Percentiles rank a stretch among this genome's conserved stretches.
Evolutionary conservation across 2,113 vertebrate genomes (phyloP).

Genomic region (Podarcis raffonei): DNA sequence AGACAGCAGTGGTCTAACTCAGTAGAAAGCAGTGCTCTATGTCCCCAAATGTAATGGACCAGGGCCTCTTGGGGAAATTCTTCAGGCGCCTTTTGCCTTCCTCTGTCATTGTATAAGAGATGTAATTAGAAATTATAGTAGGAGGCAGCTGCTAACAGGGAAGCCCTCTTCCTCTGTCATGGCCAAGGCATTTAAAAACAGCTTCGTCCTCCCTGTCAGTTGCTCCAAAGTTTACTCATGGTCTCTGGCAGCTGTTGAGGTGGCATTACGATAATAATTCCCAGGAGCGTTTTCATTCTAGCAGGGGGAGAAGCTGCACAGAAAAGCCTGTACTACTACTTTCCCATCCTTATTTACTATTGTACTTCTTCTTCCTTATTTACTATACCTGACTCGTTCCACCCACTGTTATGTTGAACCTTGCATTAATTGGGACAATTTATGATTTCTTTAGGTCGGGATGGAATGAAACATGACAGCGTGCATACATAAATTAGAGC

Average conservation of each 20-base stretch:
- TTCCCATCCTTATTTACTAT: background rate
- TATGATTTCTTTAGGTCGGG: background rate
- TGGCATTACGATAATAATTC: background rate
- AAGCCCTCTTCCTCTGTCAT: slow-evolving; percentile 1
- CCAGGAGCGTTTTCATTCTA: background rate
- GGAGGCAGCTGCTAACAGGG: background rate
- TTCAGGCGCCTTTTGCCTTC: background rate
- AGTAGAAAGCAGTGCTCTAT: background rate
- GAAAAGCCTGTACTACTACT: background rate
- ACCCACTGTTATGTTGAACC: background rate
- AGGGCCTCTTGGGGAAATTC: background rate
- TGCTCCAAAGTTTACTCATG: background rate
- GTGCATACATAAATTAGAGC: background rate
- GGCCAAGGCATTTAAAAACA: background rate
- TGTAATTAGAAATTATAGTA: slow-evolving; percentile 14
- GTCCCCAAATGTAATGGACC: background rate
- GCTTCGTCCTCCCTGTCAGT: background rate
- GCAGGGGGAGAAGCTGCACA: background rate
- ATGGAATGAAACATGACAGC: background rate
- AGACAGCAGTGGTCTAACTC: no score
- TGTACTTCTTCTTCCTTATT: background rate
- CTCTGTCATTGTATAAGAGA: background rate
- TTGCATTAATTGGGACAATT: background rate
- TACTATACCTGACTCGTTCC: background rate
- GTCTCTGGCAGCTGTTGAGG: background rate